Evolutionary conservation across 2,797 vertebrate genomes (phyloP), one percentile per base, ranked within the genome.

Genomic region (Gymnothorax javanicus): DNA sequence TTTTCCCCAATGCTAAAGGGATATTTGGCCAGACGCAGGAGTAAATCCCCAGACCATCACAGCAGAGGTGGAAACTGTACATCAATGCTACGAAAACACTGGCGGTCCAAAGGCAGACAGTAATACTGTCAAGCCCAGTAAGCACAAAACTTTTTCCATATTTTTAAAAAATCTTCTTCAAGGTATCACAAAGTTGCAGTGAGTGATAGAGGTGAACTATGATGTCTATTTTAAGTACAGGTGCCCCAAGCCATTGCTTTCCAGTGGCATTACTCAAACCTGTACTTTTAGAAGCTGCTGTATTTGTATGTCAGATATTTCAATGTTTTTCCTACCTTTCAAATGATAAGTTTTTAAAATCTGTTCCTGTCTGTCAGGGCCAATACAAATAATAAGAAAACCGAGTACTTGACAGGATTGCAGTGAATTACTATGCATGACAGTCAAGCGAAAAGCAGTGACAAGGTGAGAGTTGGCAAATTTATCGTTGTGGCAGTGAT

Each of bases 1-100:
- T 90, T 91, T 92, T 92, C 88, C 77, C 1, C 83, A 58, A 87
- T 75, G 57, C 85, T 79, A 86, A 71, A 82, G 15, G 33, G 79
- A 71, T 84, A 87, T 87, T 88, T 89, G 86, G 77, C 82, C 85
- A 87, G 88, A 62, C 82, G 83, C 67, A 43, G 64, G 79, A 84
- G 57, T 73, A 15, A 84, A 83, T 83, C 79, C n/a, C 88, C 88
- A 52, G 79, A 83, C 88, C 23, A 83, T 67, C 87, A 69, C 62
- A 59, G 50, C 54, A 60, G 25, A 82, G 89, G 62, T 75, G 87
- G 90, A 90, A 90, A 87, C 27, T 82, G 8, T 81, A 56, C 43
- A 77, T 77, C 73, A 15, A 77, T 77, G 73, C 15, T 2, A 43
- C 15, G 73, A 50, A 58, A 58, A 15, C 54, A 54, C 20, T 60